phyloP scores from a whole-genome alignment of 2,113 vertebrate species.

The Coracopsis vasa region DNA sequence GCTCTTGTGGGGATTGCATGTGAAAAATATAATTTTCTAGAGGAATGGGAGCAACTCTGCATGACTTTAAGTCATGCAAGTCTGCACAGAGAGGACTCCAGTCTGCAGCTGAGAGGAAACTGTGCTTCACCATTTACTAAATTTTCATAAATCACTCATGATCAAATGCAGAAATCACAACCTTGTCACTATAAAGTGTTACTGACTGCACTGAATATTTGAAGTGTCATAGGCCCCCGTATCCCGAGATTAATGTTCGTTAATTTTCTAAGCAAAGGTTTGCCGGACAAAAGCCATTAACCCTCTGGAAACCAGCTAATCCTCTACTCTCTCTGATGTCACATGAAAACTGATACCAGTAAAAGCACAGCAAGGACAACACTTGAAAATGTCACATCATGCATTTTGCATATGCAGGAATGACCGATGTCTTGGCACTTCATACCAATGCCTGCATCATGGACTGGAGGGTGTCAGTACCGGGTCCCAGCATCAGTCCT shows the following conservation, averaged over 20 bases:
- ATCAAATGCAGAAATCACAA: slow-evolving; percentile 17
- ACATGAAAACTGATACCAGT: neutral
- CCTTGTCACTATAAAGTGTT: neutral
- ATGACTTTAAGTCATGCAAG: neutral
- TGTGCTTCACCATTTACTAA: neutral
- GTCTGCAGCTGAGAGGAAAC: neutral
- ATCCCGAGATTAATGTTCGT: neutral
- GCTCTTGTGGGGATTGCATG: neutral
- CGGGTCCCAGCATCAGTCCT: neutral
- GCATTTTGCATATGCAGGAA: fast-evolving
- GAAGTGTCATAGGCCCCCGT: neutral
- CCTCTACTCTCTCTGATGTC: neutral
- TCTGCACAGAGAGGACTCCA: neutral
- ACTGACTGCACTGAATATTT: slow-evolving; percentile 10
- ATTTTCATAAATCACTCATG: slow-evolving; percentile 25
- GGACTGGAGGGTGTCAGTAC: neutral
- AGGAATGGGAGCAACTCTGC: neutral
- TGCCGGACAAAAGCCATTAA: neutral
- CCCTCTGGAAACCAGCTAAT: neutral
- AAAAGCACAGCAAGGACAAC: neutral
- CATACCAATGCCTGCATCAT: fast-evolving
- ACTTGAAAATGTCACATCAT: neutral
- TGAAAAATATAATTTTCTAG: neutral
- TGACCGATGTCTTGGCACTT: fast-evolving
- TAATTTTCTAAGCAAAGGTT: slow-evolving; percentile 5